These are phyloP conservation scores for Pediacus dermestoides DNA, from an alignment of 2,888 invertebrate genomes.

Conservation along the genomic window DNA sequence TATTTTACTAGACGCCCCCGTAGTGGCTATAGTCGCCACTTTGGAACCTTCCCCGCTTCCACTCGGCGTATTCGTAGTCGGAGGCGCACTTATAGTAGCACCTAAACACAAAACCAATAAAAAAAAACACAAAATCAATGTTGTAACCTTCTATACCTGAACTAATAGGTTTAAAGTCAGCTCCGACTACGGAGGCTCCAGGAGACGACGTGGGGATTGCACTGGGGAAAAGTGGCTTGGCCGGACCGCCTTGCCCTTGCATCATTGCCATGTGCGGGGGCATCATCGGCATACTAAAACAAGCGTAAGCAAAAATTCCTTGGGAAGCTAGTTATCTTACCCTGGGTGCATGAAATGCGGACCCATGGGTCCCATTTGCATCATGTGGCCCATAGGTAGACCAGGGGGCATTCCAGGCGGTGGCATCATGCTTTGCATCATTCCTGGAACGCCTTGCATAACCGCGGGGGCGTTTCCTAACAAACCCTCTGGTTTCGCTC, in stretches of 20 bases:
- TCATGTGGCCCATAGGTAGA: conserved; percentile 60
- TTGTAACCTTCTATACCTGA: conserved; percentile 66
- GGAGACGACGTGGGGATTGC: conserved; percentile 64
- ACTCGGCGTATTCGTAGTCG: conserved; percentile 52
- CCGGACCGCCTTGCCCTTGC: conserved; percentile 54
- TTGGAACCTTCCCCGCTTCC: conserved; percentile 31
- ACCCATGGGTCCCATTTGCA: conserved; percentile 69
- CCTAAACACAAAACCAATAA: conserved; percentile 47
- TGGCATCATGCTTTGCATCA: conserved; percentile 65
- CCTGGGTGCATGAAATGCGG: conserved; percentile 72
- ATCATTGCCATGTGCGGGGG: conserved; percentile 53
- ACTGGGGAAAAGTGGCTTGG: conserved; percentile 80
- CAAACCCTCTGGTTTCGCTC: conserved; percentile 67
- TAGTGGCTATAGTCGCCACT: conserved; percentile 66
- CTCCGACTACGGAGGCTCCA: conserved; percentile 55
- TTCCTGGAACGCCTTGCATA: conserved; percentile 55
- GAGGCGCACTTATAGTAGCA: conserved; percentile 75
- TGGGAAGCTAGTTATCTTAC: no score
- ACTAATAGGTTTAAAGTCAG: conserved; percentile 58
- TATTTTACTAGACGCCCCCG: conserved; percentile 82
- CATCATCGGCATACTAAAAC: conserved; percentile 56
- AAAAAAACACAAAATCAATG: conserved; percentile 6
- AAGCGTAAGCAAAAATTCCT: conserved; percentile 13
- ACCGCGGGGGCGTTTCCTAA: conserved; percentile 62
- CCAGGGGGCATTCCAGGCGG: conserved; percentile 56